These are phyloP conservation scores for Eumaeus atala DNA, from an alignment of 1,140 invertebrate genomes.

Conservation along the genomic window DNA sequence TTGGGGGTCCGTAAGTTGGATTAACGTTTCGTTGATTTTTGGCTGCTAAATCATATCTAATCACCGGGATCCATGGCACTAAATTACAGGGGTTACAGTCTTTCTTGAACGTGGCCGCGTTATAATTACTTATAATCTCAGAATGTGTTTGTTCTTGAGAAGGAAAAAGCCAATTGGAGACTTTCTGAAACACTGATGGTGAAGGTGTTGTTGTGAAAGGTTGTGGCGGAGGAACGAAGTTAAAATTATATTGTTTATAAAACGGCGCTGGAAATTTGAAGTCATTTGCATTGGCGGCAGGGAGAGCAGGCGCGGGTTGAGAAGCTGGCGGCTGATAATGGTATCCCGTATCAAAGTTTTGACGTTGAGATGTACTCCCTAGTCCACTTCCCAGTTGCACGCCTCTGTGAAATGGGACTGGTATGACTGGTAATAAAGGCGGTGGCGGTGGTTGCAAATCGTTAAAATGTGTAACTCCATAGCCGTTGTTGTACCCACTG, in stretches of 20 bases:
- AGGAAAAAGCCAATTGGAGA: slow-evolving; percentile 67
- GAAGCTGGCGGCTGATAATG: slow-evolving; percentile 42
- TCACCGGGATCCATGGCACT: slow-evolving; percentile 85
- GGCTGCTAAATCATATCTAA: slow-evolving; percentile 58
- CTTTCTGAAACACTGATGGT: slow-evolving; percentile 64
- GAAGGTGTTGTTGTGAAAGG: slow-evolving; percentile 58
- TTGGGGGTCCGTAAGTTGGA: slow-evolving; percentile 54
- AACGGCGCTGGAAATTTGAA: slow-evolving; percentile 65
- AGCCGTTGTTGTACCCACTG: slow-evolving; percentile 28
- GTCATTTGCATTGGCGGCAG: slow-evolving; percentile 31
- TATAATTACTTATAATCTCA: slow-evolving; percentile 32
- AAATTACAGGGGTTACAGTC: slow-evolving; percentile 84
- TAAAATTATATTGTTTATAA: slow-evolving; percentile 67
- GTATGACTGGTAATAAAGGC: slow-evolving; percentile 38
- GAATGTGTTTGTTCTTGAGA: slow-evolving; percentile 41
- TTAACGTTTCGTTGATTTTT: slow-evolving; percentile 37
- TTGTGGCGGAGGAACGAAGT: slow-evolving; percentile 61
- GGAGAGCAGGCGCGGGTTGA: slow-evolving; percentile 25
- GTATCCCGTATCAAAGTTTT: slow-evolving; percentile 40
- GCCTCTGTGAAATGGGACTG: slow-evolving; percentile 56
- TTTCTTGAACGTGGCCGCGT: slow-evolving; percentile 56
- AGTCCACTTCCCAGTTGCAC: neutral
- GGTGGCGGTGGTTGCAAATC: slow-evolving; percentile 54
- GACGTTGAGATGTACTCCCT: slow-evolving; percentile 32
- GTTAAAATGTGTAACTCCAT: slow-evolving; percentile 39